phyloP scores from a whole-genome alignment of 2,888 invertebrate genomes.

The Dicyrtoma fusca region DNA sequence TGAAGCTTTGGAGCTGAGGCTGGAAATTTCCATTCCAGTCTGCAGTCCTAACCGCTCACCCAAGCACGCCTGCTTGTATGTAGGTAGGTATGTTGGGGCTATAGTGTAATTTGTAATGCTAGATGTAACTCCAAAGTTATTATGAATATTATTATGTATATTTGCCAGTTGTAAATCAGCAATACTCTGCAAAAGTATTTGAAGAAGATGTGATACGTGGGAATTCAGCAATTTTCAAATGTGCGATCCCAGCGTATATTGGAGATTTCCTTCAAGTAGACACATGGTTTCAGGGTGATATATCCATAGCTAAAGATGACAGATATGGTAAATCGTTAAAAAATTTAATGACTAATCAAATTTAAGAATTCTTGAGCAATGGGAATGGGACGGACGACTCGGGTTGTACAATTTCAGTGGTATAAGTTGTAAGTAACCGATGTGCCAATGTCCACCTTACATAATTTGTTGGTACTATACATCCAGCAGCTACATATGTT shows the following conservation, averaged over 20 bases:
- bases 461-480: too few relatives aligned
- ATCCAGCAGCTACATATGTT: too few relatives aligned
- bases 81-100: too few relatives aligned
- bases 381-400: conserved; percentile 45
- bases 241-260: conserved; percentile 74
- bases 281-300: conserved; percentile 72
- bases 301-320: conserved; percentile 44
- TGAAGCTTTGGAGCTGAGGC: too few relatives aligned
- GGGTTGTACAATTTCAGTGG: conserved; percentile 10
- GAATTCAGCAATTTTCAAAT: conserved; percentile 72
- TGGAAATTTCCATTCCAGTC: too few relatives aligned
- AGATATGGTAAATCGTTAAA: conserved; percentile 34
- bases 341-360: conserved; percentile 4
- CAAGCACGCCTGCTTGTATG: too few relatives aligned
- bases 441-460: too few relatives aligned
- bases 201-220: conserved; percentile 75
- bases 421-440: too few relatives aligned
- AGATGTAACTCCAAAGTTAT: background rate
- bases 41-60: too few relatives aligned
- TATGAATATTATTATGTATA: background rate
- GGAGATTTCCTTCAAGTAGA: conserved; percentile 73
- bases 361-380: conserved; percentile 36
- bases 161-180: conserved; percentile 71
- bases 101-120: background rate
- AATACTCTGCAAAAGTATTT: conserved; percentile 72